Evolutionary conservation across 1,140 invertebrate species (phyloP), one percentile per base, ranked within the genome.

Genomic region (Cryptotermes secundus): DNA sequence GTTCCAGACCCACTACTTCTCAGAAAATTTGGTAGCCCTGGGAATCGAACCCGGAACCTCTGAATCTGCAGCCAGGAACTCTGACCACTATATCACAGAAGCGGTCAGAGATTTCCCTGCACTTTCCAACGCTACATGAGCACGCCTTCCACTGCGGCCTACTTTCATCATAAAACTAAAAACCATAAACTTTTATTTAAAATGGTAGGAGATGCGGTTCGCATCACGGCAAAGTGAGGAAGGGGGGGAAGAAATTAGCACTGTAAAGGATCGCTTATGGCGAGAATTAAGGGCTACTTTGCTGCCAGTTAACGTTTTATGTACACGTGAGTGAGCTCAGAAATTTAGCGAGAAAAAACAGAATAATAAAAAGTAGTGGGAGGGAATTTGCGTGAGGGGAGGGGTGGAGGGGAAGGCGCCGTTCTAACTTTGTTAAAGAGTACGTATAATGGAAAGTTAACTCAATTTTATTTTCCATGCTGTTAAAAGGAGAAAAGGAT

Each of bases 181-280:
- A 72, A 31, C 38, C n/a, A 42, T 12, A 65, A 72, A 72, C 26
- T 72, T 72, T 72, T 31, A n/a, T n/a, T 14, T 7, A n/a, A 72
- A 72, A 72, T 14, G 59, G 59, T 72, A 72, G 3, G 59, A 72
- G 59, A n/a, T 72, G 59, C 1, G 31, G 31, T 72, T 72, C 59
- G 26, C 59, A 72, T 72, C 59, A 16, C 14, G n/a, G 59, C 19
- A 72, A 72, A 72, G 59, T 72, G 59, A n/a, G 7, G 59, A 31
- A 45, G 80, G 49, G 10, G n/a, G 38, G 45, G 16, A 42, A 59
- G 35, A 82, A 82, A 82, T 82, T 82, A 82, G 81, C n/a, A 59
- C 81, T 45, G 53, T 82, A 82, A 82, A 82, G 81, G 81, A 82
- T 82, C 81, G 81, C 81, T 82, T 82, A 82, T 49, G 81, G 81